Conservation (phyloP, 2,888 invertebrate genomes). For the Tyria jacobaeae region DNA sequence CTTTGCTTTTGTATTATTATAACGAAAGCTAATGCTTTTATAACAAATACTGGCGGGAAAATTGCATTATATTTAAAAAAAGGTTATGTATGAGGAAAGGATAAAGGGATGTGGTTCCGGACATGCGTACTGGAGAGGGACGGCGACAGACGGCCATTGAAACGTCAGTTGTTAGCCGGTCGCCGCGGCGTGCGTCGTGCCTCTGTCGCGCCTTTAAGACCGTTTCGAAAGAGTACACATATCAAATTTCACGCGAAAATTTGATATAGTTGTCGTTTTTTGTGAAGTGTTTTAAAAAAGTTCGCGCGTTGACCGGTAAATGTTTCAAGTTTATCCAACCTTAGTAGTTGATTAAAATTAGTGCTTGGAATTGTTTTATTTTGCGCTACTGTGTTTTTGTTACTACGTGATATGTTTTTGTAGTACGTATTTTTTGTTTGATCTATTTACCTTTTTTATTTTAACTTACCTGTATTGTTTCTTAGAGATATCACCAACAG, state of each 20-base stretch:
- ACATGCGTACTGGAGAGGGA: slow-evolving; percentile 83
- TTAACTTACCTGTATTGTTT: slow-evolving; percentile 50
- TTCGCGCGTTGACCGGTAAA: slow-evolving; percentile 56
- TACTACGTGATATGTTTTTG: slow-evolving; percentile 72
- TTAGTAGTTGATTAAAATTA: slow-evolving; percentile 60
- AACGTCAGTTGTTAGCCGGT: slow-evolving; percentile 78
- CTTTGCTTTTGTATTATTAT: slow-evolving; percentile 20
- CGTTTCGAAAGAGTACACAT: slow-evolving; percentile 76
- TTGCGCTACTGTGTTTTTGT: slow-evolving; percentile 76
- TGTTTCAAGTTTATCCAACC: slow-evolving; percentile 70
- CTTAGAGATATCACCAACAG: slow-evolving; percentile 74
- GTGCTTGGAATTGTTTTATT: slow-evolving; percentile 64
- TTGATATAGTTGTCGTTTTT: slow-evolving; percentile 82
- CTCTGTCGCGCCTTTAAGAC: slow-evolving; percentile 44
- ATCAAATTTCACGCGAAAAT: slow-evolving; percentile 85
- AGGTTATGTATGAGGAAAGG: slow-evolving; percentile 63
- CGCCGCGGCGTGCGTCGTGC: slow-evolving; percentile 70
- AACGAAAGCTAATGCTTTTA: slow-evolving; percentile 41
- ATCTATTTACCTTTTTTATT: slow-evolving; percentile 45
- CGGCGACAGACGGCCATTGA: slow-evolving; percentile 67
- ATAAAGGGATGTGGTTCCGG: slow-evolving; percentile 76
- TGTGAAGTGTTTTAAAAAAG: slow-evolving; percentile 75
- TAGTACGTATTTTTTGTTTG: slow-evolving; percentile 68
- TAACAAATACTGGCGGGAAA: slow-evolving; percentile 43
- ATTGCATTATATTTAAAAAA: slow-evolving; percentile 47